A percentile compares a stretch with the other conserved stretches of the same genome.
Evolutionary conservation across 2,797 vertebrate species (phyloP).

Genomic region (Crax fasciolata): DNA sequence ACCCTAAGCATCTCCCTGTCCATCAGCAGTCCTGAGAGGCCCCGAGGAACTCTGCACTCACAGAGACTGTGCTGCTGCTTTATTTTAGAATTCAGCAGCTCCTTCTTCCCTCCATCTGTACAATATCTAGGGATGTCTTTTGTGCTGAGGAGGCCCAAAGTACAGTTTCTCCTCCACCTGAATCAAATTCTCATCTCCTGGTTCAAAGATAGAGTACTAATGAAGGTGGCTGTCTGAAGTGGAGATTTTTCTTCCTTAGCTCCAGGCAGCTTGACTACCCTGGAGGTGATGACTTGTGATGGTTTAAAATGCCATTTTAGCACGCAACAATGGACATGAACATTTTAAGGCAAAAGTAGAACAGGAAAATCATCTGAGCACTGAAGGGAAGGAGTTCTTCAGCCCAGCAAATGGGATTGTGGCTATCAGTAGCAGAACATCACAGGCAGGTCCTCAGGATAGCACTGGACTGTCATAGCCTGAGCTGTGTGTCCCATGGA

Average conservation of each 20-base stretch:
- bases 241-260: background rate
- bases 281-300: background rate
- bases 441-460: background rate
- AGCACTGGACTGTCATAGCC: fast-evolving
- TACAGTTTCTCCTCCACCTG: background rate
- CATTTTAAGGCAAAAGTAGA: background rate
- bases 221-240: background rate
- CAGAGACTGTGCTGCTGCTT: background rate
- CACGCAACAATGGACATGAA: background rate
- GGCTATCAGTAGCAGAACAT: background rate
- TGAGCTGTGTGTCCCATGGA: fast-evolving
- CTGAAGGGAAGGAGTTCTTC: background rate
- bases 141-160: background rate
- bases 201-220: background rate
- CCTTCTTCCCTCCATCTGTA: background rate
- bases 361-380: background rate
- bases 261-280: background rate
- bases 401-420: background rate
- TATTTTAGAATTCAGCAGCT: background rate
- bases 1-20: background rate
- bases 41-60: background rate
- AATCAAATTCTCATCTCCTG: background rate
- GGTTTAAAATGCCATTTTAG: background rate
- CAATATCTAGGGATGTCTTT: background rate
- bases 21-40: background rate